Base-by-base conservation (phyloP, 1,140 invertebrate species). In the Drosophila sulfurigaster region DNA sequence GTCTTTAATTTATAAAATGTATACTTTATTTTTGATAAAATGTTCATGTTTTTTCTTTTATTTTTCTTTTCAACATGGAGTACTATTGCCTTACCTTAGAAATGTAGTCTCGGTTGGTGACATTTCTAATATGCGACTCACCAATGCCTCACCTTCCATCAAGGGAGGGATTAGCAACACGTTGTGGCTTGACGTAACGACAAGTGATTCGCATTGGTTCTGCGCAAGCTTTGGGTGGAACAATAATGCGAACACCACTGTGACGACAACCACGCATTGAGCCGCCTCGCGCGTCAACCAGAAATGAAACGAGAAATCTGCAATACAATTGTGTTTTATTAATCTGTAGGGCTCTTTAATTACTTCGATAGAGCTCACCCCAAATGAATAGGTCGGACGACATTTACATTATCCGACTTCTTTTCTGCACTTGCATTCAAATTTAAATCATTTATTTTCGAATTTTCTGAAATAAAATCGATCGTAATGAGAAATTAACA, bases 261-360 rank as follows among this genome's bases (percentile, higher is more conserved):
- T 99, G 99, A 13, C 99, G 96, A 91, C 98, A 99, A 3, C 99
- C 99, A 48, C 98, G 95, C 97, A 99, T 98, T 0, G 99, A 98
- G 15, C 99, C 99, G 16, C 99, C 99, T 7, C 99, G 95, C 1
- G 99, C 99, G 92, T 99, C 99, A 56, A 99, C 99, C 93, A 99
- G 95, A 93, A 99, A 99, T 65, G 98, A 99, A 58, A 99, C 99
- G 79, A 99, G 95, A 95, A 99, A 99, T 92, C 99, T 99, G 16
- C 4, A 75, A 73, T 6, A 65, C 11, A n/a, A 15, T 25, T 11
- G 13, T 43, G 13, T 16, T n/a, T 56, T 0, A 32, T 56, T 51
- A 3, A 28, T 5, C 5, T 51, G 8, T 51, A 25, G 20, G 3
- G 20, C 20, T 11, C 2, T 38, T 5, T 56, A 15, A 15, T 16